These are phyloP conservation scores for Cheilosia pagana DNA, from an alignment of 2,888 invertebrate genomes.

Conservation along the genomic window DNA sequence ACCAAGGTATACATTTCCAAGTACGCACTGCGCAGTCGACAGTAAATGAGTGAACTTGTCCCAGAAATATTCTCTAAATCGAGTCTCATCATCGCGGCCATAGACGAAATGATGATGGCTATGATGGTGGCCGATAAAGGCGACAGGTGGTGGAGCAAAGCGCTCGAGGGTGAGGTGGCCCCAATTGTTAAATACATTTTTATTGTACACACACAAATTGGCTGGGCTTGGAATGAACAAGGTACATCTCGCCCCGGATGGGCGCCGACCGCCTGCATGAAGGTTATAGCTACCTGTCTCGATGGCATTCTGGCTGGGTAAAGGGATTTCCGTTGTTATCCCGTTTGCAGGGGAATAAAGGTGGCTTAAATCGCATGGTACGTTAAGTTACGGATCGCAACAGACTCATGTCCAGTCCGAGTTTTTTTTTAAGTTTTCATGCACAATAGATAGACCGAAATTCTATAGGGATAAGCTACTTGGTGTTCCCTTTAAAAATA, in stretches of 20 bases:
- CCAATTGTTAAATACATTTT: constrained; percentile 31
- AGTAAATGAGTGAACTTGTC: constrained; percentile 51
- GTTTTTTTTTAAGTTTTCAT: too few relatives aligned
- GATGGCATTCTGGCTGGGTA: constrained; percentile 22
- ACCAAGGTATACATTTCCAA: constrained; percentile 30
- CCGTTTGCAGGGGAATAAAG: not conserved
- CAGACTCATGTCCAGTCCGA: too few relatives aligned
- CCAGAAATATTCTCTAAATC: constrained; percentile 34
- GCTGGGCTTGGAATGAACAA: constrained; percentile 26
- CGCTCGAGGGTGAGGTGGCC: constrained; percentile 15
- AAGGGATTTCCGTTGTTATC: constrained; percentile 45
- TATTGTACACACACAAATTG: constrained; percentile 52
- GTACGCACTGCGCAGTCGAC: constrained; percentile 67
- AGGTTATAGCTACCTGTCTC: constrained; percentile 36
- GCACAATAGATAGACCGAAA: too few relatives aligned
- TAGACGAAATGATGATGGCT: constrained; percentile 50
- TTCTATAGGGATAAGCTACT: too few relatives aligned
- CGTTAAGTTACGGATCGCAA: too few relatives aligned
- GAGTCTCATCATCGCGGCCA: constrained; percentile 51
- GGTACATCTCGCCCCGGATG: too few relatives aligned
- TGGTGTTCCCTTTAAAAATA: too few relatives aligned
- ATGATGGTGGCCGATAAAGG: constrained; percentile 19
- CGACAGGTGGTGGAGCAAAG: constrained; percentile 15
- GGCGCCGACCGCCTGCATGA: too few relatives aligned
- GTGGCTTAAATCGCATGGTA: too few relatives aligned